Evolutionary conservation across 2,888 invertebrate species (phyloP).

Genomic region (Chesias legatella): DNA sequence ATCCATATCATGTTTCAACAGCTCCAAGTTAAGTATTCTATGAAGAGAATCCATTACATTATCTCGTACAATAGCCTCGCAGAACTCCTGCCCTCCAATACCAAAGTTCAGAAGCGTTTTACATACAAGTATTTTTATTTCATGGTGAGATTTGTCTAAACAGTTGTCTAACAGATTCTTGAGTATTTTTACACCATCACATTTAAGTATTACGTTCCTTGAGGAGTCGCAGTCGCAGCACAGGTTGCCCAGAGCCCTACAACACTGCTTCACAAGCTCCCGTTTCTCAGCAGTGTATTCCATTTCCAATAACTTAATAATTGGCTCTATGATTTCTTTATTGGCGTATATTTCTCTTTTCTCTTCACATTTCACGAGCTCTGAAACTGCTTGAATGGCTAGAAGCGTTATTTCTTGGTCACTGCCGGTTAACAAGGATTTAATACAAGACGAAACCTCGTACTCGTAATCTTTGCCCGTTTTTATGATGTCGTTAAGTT

Average conservation of each 20-base stretch:
- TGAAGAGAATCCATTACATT: constrained; percentile 77
- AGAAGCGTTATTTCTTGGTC: constrained; percentile 76
- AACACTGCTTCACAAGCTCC: constrained; percentile 85
- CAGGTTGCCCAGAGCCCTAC: constrained; percentile 92
- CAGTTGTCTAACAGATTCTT: constrained; percentile 58
- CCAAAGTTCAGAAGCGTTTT: constrained; percentile 91
- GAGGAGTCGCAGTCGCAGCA: constrained; percentile 92
- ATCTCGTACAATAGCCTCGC: constrained; percentile 80
- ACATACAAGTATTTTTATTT: constrained; percentile 83
- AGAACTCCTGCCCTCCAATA: constrained; percentile 85
- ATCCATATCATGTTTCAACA: constrained; percentile 72
- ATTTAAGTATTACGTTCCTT: constrained; percentile 71
- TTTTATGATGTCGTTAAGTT: constrained; percentile 67
- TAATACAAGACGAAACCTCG: constrained; percentile 65
- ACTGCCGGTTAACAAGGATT: constrained; percentile 60
- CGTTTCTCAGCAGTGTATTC: constrained; percentile 57
- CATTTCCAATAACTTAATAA: constrained; percentile 76
- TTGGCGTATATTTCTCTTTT: constrained; percentile 87
- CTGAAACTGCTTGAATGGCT: constrained; percentile 87
- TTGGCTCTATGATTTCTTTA: constrained; percentile 78
- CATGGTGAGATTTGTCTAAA: constrained; percentile 52
- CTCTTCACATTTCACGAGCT: constrained; percentile 88
- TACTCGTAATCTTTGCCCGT: constrained; percentile 69
- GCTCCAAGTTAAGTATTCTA: constrained; percentile 70
- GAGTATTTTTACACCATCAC: constrained; percentile 73